Percentiles rank a stretch among this genome's conserved stretches.
Evolutionary conservation across 2,797 vertebrate species (phyloP).

Genomic region (Menidia menidia): DNA sequence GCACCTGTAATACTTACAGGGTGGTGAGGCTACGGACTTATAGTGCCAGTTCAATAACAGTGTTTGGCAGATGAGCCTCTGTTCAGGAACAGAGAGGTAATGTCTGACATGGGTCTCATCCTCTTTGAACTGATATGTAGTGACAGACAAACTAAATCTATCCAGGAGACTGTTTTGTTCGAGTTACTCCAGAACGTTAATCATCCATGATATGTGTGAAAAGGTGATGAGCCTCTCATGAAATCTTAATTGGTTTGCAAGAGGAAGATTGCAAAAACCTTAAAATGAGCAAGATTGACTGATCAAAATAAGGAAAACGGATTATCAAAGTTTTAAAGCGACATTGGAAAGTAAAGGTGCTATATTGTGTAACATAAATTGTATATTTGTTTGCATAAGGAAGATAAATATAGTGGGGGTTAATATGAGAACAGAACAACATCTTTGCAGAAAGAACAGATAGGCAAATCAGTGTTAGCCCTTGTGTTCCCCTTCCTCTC

Average conservation of each 20-base stretch:
- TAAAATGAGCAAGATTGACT: constrained; percentile 59
- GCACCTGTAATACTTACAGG: constrained; percentile 80
- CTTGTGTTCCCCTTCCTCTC: constrained; percentile 46
- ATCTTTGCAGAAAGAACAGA: constrained; percentile 32
- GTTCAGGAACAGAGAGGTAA: constrained; percentile 79
- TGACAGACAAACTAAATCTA: constrained; percentile 85
- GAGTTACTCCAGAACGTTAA: constrained; percentile 80
- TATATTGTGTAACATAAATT: constrained; percentile 2
- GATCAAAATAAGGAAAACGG: constrained; percentile 26
- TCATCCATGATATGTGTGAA: constrained; percentile 80
- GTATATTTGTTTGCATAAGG: constrained; percentile 20
- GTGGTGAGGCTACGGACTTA: constrained; percentile 71
- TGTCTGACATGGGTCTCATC: constrained; percentile 82
- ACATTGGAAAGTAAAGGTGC: constrained; percentile 10
- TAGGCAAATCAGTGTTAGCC: constrained; percentile 62
- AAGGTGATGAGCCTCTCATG: constrained; percentile 81
- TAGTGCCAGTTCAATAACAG: constrained; percentile 77
- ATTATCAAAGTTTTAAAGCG: constrained; percentile 37
- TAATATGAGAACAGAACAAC: constrained; percentile 30
- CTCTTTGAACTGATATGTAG: constrained; percentile 80
- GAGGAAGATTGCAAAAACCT: constrained; percentile 61
- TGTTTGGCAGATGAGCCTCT: constrained; percentile 77
- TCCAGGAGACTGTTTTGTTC: constrained; percentile 79
- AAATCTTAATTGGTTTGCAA: constrained; percentile 78
- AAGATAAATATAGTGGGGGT: constrained; percentile 22